phyloP scores from a whole-genome alignment of 2,797 vertebrate species.

The Saxicola maurus region DNA sequence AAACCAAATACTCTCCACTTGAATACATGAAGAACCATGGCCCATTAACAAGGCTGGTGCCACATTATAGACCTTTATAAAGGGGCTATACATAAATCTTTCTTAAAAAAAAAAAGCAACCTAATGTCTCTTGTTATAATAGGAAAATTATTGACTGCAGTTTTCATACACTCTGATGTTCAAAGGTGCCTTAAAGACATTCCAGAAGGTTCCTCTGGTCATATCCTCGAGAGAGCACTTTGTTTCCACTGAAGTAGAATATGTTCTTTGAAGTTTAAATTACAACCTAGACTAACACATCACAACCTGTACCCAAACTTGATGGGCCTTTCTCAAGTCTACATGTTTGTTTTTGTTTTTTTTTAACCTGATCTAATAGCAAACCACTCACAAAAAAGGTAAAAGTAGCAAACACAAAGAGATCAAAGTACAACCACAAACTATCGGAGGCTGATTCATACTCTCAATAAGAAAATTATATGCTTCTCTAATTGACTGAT shows the following conservation, averaged over 20 bases:
- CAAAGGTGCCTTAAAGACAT: neutral
- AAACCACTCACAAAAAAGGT: constrained; percentile 17
- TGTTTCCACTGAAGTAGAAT: neutral
- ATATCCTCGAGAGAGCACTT: neutral
- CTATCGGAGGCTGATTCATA: neutral
- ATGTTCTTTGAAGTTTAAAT: constrained; percentile 43
- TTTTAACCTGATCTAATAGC: neutral
- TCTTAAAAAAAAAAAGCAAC: neutral
- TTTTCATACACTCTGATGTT: neutral
- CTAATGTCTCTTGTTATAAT: neutral
- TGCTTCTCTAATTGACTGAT: neutral
- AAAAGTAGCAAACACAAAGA: constrained; percentile 20
- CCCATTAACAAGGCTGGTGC: neutral
- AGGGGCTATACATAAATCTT: neutral
- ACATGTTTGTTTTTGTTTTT: neutral
- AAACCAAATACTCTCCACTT: neutral
- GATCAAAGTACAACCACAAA: constrained; percentile 34
- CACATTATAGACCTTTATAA: neutral
- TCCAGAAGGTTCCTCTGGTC: neutral
- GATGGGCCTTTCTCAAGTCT: neutral
- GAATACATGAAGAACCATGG: neutral
- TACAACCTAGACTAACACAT: neutral
- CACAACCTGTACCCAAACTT: neutral
- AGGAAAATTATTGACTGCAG: neutral
- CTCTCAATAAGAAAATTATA: neutral